phyloP scores from a whole-genome alignment of 30 jellyfish, hydroid and myxozoan species.

The Hydractinia echinata region DNA sequence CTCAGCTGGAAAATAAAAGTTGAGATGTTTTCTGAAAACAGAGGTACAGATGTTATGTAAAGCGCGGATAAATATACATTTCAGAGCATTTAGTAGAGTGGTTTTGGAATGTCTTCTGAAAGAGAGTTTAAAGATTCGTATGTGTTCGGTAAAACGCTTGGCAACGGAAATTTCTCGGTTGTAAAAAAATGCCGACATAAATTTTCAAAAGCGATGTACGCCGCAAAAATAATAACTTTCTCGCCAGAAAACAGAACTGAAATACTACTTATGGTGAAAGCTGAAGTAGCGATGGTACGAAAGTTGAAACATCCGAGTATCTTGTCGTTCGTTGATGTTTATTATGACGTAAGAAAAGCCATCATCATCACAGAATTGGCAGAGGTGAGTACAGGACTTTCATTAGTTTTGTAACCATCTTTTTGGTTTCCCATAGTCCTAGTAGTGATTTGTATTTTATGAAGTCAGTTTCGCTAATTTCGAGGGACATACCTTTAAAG shows the following conservation, averaged over 20 bases:
- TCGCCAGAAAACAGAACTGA: slow-evolving; percentile 27
- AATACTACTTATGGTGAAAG: slow-evolving; percentile 29
- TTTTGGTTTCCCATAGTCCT: not conserved
- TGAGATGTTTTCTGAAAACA: too few species aligned
- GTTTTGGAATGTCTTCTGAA: too few species aligned
- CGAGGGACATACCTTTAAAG: too few species aligned
- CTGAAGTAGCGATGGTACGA: slow-evolving; percentile 41
- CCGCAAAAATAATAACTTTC: slow-evolving; percentile 48
- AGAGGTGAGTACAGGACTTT: slow-evolving; percentile 39
- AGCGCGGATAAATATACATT: too few species aligned
- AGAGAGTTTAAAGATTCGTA: slow-evolving; percentile 34
- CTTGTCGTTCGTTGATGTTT: slow-evolving; percentile 55
- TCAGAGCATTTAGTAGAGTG: too few species aligned
- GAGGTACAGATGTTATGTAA: too few species aligned
- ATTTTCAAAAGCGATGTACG: slow-evolving; percentile 20
- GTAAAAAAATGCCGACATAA: slow-evolving; percentile 45
- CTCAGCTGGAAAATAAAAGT: too few species aligned
- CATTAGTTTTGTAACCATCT: not conserved
- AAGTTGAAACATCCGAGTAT: slow-evolving; percentile 47
- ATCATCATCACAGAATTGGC: slow-evolving; percentile 52
- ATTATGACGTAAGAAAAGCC: slow-evolving; percentile 35
- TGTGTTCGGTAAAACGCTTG: slow-evolving; percentile 37
- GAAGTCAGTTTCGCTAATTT: too few species aligned
- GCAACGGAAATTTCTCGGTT: slow-evolving; percentile 67
- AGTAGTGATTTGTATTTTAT: too few species aligned